Evolutionary conservation across 2,888 invertebrate genomes (phyloP).

Genomic region (Prenolepis imparis): DNA sequence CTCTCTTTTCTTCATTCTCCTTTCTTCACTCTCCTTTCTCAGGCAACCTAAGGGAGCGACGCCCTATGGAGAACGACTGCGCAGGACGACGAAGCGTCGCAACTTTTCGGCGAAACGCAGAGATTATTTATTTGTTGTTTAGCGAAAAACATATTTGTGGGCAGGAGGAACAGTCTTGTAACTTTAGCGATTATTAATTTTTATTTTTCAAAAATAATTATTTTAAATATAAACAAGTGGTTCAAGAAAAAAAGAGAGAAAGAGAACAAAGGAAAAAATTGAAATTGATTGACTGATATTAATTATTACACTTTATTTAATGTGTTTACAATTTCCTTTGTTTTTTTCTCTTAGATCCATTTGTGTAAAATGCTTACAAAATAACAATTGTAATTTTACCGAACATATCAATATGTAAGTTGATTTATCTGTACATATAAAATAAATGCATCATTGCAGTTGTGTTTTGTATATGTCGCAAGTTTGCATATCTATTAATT

Average conservation of each 20-base stretch:
- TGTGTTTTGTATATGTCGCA: not conserved
- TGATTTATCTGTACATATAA: not conserved
- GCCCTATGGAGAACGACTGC: slow-evolving; percentile 18
- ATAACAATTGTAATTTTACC: not conserved
- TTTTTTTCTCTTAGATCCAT: not conserved
- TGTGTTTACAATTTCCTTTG: not conserved
- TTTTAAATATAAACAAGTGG: not conserved
- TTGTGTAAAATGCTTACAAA: not conserved
- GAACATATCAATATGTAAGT: not conserved
- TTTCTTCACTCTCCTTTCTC: slow-evolving; percentile 12
- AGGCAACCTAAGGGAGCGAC: slow-evolving; percentile 19
- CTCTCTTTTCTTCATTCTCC: no score
- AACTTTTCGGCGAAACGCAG: not conserved
- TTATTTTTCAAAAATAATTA: not conserved
- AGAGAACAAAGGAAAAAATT: not conserved
- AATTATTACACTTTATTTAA: not conserved
- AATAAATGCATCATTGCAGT: not conserved
- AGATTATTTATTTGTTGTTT: slow-evolving; percentile 8
- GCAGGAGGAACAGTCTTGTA: not conserved
- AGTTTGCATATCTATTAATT: not conserved
- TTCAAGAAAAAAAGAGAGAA: not conserved
- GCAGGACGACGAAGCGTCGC: not conserved
- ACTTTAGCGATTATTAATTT: not conserved
- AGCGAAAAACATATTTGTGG: not conserved
- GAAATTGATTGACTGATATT: not conserved